These are phyloP conservation scores for Anomalospiza imberbis DNA, from an alignment of 2,797 vertebrate genomes.

Conservation along the genomic window DNA sequence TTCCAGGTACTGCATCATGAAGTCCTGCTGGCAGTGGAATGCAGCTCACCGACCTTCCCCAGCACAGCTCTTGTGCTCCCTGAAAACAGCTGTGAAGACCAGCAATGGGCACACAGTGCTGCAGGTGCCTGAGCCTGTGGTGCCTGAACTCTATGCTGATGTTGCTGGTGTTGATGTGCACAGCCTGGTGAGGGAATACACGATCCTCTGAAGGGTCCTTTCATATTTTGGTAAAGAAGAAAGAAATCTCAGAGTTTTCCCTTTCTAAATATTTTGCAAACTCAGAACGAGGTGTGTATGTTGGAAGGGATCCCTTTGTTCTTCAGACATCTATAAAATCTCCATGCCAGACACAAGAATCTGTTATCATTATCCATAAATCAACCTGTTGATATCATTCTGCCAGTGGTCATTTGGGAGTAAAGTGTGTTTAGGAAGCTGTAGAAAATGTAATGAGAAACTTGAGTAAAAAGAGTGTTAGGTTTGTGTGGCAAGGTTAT, in stretches of 20 bases:
- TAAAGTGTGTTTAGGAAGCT: neutral
- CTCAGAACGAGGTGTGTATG: neutral
- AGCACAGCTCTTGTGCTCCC: conserved; percentile 73
- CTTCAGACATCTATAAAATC: neutral
- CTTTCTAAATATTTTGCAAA: neutral
- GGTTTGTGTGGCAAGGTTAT: neutral
- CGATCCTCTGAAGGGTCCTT: conserved; percentile 81
- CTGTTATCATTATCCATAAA: neutral
- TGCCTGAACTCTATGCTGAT: conserved; percentile 82
- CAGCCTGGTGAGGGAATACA: conserved; percentile 76
- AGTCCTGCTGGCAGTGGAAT: conserved; percentile 88
- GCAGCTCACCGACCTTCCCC: conserved; percentile 77
- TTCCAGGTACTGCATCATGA: conserved; percentile 85
- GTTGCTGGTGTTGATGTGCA: conserved; percentile 81
- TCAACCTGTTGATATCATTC: neutral
- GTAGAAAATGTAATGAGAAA: neutral
- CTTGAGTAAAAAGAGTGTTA: neutral
- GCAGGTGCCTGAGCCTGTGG: conserved; percentile 78
- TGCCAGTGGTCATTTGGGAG: neutral
- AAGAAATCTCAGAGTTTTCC: neutral
- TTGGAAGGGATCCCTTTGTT: neutral
- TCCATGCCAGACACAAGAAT: neutral
- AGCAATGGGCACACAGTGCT: conserved; percentile 82
- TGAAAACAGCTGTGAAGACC: conserved; percentile 76
- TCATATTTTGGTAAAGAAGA: conserved; percentile 34